A percentile compares a stretch with the other conserved stretches of the same genome.
Conservation (phyloP, 2,113 vertebrate genomes). For the Psettodes erumei region DNA sequence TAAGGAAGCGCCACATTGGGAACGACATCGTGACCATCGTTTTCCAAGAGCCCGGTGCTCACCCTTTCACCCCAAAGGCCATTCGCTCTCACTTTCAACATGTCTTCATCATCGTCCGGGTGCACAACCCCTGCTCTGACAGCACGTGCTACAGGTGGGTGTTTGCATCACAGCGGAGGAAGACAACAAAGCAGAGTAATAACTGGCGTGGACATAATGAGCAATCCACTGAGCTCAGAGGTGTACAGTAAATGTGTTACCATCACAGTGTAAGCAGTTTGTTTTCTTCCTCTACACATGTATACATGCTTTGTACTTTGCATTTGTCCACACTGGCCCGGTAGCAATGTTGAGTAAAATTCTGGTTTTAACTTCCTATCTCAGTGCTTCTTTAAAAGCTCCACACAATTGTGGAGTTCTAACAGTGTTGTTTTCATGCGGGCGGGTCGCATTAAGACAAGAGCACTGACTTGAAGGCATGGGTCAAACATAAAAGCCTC, state of each 20-base stretch:
- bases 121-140: constrained; percentile 91
- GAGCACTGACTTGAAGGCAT: constrained; percentile 66
- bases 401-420: constrained; percentile 22
- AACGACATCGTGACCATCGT: constrained; percentile 98
- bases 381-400: constrained; percentile 46
- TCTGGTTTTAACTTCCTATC: constrained; percentile 18
- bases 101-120: constrained; percentile 93
- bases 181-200: neutral
- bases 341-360: constrained; percentile 1
- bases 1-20: constrained; percentile 95
- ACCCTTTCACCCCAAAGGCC: constrained; percentile 94
- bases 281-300: neutral
- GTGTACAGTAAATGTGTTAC: neutral
- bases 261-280: neutral
- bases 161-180: neutral
- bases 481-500: constrained; percentile 62
- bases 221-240: neutral
- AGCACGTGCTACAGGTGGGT: constrained; percentile 94
- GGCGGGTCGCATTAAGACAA: constrained; percentile 67
- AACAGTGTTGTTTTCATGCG: constrained; percentile 27
- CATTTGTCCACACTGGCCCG: constrained; percentile 19
- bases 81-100: constrained; percentile 97
- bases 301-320: neutral
- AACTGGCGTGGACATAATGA: neutral
- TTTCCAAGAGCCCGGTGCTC: constrained; percentile 95